phyloP scores from a whole-genome alignment of 2,113 vertebrate species.

The Notarius lentiginosus region DNA sequence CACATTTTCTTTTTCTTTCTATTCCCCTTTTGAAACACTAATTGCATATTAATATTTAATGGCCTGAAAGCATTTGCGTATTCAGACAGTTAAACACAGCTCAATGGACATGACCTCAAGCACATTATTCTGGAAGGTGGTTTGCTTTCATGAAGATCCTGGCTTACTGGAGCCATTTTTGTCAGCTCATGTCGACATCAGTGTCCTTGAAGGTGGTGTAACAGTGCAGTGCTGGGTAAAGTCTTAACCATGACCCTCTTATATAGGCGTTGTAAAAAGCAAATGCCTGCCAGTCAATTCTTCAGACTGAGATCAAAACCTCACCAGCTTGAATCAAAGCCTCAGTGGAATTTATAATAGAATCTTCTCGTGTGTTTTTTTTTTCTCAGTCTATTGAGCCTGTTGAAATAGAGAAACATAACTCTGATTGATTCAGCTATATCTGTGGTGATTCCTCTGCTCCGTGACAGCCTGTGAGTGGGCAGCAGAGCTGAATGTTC shows the following conservation, averaged over 20 bases:
- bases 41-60: slow-evolving; percentile 1
- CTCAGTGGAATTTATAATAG: background rate
- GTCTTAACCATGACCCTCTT: slow-evolving; percentile 26
- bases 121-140: slow-evolving; percentile 10
- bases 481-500: slow-evolving; percentile 55
- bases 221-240: slow-evolving; percentile 1
- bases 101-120: slow-evolving; percentile 17
- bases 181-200: slow-evolving; percentile 38
- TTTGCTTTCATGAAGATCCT: slow-evolving; percentile 26
- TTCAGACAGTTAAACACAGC: slow-evolving; percentile 11
- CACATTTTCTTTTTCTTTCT: slow-evolving; percentile 2
- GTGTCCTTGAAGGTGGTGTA: slow-evolving; percentile 40
- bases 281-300: background rate
- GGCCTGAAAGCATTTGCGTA: background rate
- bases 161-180: slow-evolving; percentile 42
- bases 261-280: background rate
- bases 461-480: slow-evolving; percentile 66
- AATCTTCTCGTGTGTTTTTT: background rate
- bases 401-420: slow-evolving; percentile 9
- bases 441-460: slow-evolving; percentile 43
- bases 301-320: background rate
- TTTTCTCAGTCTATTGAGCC: background rate
- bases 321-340: background rate
- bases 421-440: slow-evolving; percentile 31
- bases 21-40: background rate